Conservation (phyloP, 2,888 invertebrate species). For the Cyaniris semiargus region DNA sequence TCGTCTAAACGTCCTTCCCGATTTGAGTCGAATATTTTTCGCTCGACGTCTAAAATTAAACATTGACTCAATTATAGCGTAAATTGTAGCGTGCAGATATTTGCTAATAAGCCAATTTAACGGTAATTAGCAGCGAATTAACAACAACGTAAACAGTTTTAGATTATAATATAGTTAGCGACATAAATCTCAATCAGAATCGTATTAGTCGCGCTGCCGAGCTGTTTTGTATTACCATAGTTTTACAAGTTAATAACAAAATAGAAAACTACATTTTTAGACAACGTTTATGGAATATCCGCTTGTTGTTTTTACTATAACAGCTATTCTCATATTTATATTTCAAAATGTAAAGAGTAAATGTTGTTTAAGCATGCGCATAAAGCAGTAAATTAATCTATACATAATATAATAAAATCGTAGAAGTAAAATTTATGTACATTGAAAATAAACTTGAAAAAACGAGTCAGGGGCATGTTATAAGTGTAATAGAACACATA, state of each 20-base stretch:
- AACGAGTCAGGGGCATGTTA: too few relatives aligned
- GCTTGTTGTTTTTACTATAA: neutral
- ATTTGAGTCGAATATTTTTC: neutral
- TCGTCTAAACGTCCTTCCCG: neutral
- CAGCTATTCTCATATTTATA: neutral
- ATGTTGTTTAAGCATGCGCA: neutral
- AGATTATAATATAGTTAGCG: neutral
- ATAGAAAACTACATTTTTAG: neutral
- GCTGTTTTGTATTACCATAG: neutral
- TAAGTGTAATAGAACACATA: too few relatives aligned
- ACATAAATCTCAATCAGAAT: constrained; percentile 9
- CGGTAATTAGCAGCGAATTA: constrained; percentile 1
- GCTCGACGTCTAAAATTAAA: neutral
- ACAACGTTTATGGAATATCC: neutral
- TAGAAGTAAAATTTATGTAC: too few relatives aligned
- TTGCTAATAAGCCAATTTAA: neutral
- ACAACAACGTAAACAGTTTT: neutral
- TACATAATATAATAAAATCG: too few relatives aligned
- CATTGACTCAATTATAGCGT: constrained; percentile 2
- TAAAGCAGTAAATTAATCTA: neutral
- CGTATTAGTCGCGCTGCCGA: neutral
- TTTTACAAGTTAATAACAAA: neutral
- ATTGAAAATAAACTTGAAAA: too few relatives aligned
- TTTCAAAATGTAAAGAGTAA: too few relatives aligned
- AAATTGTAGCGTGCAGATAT: neutral